Percentiles rank a stretch among this genome's conserved stretches.
These are phyloP conservation scores for Zapornia atra DNA, from an alignment of 2,113 vertebrate species.

Conservation along the genomic window DNA sequence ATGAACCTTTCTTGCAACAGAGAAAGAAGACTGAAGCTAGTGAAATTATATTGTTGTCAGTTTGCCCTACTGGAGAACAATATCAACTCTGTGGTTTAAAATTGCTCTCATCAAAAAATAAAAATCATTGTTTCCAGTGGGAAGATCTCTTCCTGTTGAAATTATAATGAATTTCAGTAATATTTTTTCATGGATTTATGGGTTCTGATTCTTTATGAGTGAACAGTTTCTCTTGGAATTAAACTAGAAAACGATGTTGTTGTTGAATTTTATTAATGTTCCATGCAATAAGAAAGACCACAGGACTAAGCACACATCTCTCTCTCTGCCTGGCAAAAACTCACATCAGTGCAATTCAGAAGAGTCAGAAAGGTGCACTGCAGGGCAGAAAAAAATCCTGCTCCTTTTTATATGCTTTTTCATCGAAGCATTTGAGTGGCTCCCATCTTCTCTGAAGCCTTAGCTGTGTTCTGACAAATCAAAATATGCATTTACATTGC, in stretches of 20 bases:
- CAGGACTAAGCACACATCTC: not conserved
- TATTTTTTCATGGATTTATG: conserved; percentile 3
- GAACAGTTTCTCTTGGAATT: not conserved
- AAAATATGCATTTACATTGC: not conserved
- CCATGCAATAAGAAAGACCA: not conserved
- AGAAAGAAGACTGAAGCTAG: not conserved
- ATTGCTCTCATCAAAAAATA: not conserved
- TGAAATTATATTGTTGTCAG: not conserved
- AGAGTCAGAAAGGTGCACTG: not conserved
- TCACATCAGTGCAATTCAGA: not conserved
- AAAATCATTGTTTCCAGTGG: not conserved
- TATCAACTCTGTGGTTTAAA: not conserved
- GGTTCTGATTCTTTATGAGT: not conserved
- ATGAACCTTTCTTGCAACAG: not conserved
- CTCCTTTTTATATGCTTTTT: not conserved
- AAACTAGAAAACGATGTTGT: not conserved
- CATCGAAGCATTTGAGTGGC: not conserved
- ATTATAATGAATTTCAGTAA: not conserved
- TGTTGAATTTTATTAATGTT: not conserved
- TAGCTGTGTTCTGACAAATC: not conserved
- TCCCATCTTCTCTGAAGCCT: not conserved
- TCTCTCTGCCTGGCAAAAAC: not conserved
- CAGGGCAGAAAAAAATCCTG: not conserved
- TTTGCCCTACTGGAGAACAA: not conserved
- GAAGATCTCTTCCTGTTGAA: not conserved